Evolutionary conservation across 1,140 invertebrate species (phyloP).

Genomic region (Luehdorfia chinensis): DNA sequence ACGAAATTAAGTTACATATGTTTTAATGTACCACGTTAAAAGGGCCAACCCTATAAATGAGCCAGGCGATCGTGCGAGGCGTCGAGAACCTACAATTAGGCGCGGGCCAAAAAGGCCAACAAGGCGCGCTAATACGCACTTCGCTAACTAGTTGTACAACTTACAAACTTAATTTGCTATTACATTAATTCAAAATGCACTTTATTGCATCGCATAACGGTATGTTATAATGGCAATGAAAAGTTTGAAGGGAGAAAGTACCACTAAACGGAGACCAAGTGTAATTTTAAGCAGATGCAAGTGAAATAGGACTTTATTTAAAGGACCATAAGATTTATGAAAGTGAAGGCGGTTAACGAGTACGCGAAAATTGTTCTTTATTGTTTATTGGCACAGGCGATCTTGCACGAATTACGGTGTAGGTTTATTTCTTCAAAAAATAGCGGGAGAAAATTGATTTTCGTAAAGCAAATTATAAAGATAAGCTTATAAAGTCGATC

Average conservation of each 20-base stretch:
- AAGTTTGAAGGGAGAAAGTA: conserved; percentile 35
- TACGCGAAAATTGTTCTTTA: conserved; percentile 55
- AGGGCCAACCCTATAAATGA: conserved; percentile 51
- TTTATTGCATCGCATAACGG: conserved; percentile 27
- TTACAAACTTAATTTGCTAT: conserved; percentile 26
- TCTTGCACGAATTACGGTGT: conserved; percentile 44
- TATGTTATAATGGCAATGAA: conserved; percentile 19
- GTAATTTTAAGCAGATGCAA: conserved; percentile 14
- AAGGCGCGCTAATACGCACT: conserved; percentile 58
- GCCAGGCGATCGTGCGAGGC: conserved; percentile 46
- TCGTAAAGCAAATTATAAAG: conserved; percentile 21
- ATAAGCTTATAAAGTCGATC: neutral
- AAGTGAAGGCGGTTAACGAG: neutral
- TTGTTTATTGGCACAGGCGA: conserved; percentile 59
- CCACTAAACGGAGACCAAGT: conserved; percentile 32
- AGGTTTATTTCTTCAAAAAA: conserved; percentile 46
- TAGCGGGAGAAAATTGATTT: conserved; percentile 60
- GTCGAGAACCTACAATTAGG: conserved; percentile 74
- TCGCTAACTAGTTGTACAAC: conserved; percentile 56
- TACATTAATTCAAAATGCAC: conserved; percentile 33
- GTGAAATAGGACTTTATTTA: conserved; percentile 15
- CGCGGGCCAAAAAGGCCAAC: conserved; percentile 50
- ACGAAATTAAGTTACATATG: too few relatives aligned
- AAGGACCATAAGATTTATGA: conserved; percentile 1
- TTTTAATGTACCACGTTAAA: too few relatives aligned